phyloP scores from a whole-genome alignment of 2,797 vertebrate genomes.

The Bradypodion ventrale region DNA sequence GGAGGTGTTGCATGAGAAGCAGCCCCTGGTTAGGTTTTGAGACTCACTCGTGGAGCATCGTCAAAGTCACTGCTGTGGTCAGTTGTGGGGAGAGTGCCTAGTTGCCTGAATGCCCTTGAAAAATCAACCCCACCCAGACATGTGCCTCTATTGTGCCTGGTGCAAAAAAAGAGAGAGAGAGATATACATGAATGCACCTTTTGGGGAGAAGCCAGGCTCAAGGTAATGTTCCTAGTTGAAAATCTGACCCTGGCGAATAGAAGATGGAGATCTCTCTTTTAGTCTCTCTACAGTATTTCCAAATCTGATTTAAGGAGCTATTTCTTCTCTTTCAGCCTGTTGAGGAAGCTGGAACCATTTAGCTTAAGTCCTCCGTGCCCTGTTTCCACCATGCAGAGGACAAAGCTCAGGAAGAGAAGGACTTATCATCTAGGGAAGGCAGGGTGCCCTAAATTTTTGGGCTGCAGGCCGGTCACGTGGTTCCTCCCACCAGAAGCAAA shows the following conservation, averaged over 20 bases:
- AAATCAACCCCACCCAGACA: background rate
- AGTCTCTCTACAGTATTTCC: background rate
- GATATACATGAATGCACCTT: background rate
- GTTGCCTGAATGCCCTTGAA: background rate
- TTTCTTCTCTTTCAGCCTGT: background rate
- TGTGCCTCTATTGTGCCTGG: background rate
- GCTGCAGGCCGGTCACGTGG: too few species aligned
- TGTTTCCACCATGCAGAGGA: background rate
- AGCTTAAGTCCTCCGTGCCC: too few species aligned
- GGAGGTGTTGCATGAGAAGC: background rate
- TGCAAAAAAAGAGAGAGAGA: too few species aligned
- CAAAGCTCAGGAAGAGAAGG: background rate
- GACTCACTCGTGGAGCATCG: background rate
- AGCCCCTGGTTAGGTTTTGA: background rate
- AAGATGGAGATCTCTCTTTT: background rate
- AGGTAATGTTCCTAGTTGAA: too few species aligned
- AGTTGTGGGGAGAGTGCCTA: too few species aligned
- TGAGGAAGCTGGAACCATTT: background rate
- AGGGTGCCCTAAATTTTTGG: too few species aligned
- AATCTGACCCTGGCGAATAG: too few species aligned
- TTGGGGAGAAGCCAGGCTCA: background rate
- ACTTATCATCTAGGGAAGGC: rapidly evolving
- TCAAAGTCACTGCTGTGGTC: background rate
- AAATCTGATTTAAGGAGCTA: too few species aligned
- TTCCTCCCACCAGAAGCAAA: too few species aligned